phyloP scores from a whole-genome alignment of 2,797 vertebrate species.

The Todus mexicanus region DNA sequence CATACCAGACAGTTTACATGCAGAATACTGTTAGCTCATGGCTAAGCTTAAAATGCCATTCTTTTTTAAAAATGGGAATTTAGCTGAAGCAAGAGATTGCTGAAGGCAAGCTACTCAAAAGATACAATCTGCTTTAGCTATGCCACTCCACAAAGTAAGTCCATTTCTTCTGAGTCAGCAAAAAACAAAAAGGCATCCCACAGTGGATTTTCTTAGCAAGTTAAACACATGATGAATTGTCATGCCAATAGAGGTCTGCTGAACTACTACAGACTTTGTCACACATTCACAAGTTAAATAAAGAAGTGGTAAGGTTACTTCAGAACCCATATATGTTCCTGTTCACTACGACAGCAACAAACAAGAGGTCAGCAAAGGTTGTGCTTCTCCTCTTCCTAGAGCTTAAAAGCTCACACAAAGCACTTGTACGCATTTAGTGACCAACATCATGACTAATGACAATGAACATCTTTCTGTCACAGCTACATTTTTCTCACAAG shows the following conservation, averaged over 20 bases:
- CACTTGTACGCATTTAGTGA: not conserved
- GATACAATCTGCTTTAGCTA: not conserved
- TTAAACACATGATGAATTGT: not conserved
- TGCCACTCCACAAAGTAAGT: not conserved
- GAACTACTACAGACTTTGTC: not conserved
- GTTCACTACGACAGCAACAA: not conserved
- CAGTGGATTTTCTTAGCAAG: not conserved
- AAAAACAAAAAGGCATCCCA: not conserved
- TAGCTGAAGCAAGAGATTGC: not conserved
- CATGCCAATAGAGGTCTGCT: not conserved
- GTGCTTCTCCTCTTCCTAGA: not conserved
- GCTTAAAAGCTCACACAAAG: not conserved
- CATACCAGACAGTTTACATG: not conserved
- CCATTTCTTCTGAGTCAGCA: not conserved
- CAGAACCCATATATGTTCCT: not conserved
- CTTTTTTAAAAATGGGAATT: not conserved
- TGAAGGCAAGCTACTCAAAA: not conserved
- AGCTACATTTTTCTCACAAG: not conserved
- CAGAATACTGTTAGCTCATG: not conserved
- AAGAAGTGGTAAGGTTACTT: not conserved
- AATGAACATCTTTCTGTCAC: not conserved
- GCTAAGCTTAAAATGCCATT: not conserved
- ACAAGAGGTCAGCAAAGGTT: not conserved
- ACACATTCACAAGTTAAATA: not conserved
- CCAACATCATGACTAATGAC: accelerated